phyloP scores from a whole-genome alignment of 2,888 invertebrate species.

The Polia nebulosa region DNA sequence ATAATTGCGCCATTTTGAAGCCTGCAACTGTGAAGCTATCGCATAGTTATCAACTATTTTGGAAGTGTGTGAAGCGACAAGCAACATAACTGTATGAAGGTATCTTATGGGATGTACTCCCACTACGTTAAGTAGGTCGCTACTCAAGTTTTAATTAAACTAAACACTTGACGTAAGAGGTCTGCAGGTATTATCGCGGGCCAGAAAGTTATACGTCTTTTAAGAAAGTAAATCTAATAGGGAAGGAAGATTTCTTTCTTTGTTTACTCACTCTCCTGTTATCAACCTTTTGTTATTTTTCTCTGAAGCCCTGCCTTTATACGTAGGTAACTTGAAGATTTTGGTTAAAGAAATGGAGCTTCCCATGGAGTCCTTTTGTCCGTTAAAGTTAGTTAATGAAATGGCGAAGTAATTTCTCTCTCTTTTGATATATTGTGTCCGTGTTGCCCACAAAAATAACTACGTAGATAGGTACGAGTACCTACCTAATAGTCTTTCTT shows the following conservation, averaged over 20 bases:
- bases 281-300: conserved; percentile 69
- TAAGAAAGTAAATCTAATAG: conserved; percentile 71
- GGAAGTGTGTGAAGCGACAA: conserved; percentile 37
- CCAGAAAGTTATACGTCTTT: conserved; percentile 67
- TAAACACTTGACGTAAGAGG: conserved; percentile 61
- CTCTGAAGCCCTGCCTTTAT: conserved; percentile 56
- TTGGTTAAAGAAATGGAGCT: conserved; percentile 53
- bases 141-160: conserved; percentile 66
- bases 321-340: conserved; percentile 50
- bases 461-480: background rate
- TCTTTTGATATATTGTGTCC: conserved; percentile 50
- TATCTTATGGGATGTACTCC: conserved; percentile 20
- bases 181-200: conserved; percentile 61
- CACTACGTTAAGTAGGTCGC: conserved; percentile 51
- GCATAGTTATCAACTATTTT: conserved; percentile 58
- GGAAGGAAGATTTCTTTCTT: conserved; percentile 66
- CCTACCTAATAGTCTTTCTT: conserved; percentile 26
- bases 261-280: conserved; percentile 64
- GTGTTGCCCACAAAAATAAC: background rate
- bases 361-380: conserved; percentile 51
- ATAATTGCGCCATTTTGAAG: conserved; percentile 43
- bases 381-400: conserved; percentile 55
- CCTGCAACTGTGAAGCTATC: conserved; percentile 34
- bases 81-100: conserved; percentile 14
- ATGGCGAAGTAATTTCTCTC: conserved; percentile 43